Evolutionary conservation across 2,797 vertebrate species (phyloP), one percentile per base, ranked within the genome.

Genomic region (Pogoniulus pusillus): DNA sequence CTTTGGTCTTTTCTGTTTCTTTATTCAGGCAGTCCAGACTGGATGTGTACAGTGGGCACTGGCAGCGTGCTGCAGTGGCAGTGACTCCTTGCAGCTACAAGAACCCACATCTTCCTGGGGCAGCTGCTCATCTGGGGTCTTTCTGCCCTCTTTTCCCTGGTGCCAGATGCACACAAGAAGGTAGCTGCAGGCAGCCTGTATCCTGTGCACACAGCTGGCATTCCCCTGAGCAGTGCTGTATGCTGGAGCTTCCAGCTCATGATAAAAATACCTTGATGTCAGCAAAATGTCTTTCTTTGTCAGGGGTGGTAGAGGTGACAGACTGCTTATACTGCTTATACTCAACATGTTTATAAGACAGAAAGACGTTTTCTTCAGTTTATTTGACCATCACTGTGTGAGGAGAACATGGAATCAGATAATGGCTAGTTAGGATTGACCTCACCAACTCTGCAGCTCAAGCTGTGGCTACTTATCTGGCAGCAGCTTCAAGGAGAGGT

Each of bases 1-100:
- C 73, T 72, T 71, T 85, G 82, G 73, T 81, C 96, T 94, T 87
- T 93, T 94, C 91, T 93, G 88, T 95, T 95, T 94, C 72, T 92
- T 93, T 87, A 41, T 93, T 91, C 60, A 35, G 93, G 84, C 82
- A 92, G 85, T 53, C 75, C 27, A 59, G 55, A 87, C 72, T 77
- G 47, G n/a, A 43, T 81, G 87, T 94, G 75, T 94, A 82, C 71
- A 84, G 81, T 91, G 95, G 95, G 93, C 81, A 93, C 75, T 94
- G 68, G 54, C 65, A 88, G 76, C 32, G 91, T 47, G 30, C 10
- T 83, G 54, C 49, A 63, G 78, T 32, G 59, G 74, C 83, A 86
- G 80, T 60, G 86, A 72, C 0, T 0, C 49, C 43, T 6, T 71
- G 43, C 78, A 63, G 26, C 59, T 69, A 64, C 26, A 35, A 24